Evolutionary conservation across 2,888 invertebrate genomes (phyloP).

Genomic region (Leptogaster cylindrica): DNA sequence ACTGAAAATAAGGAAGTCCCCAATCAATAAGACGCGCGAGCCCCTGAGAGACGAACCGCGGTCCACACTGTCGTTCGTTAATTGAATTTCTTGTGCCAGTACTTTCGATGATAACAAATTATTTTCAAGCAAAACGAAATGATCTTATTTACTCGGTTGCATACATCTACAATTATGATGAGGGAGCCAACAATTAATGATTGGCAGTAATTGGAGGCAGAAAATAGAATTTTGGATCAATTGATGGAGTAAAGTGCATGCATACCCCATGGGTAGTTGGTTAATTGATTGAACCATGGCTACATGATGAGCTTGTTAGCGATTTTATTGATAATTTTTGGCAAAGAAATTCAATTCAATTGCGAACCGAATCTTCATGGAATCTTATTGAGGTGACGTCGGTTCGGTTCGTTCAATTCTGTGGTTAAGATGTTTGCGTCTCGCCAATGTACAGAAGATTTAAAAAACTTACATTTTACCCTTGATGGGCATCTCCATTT

Average conservation of each 20-base stretch:
- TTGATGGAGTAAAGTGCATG: conserved; percentile 41
- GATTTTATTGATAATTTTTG: conserved; percentile 38
- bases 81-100: conserved; percentile 19
- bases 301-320: conserved; percentile 40
- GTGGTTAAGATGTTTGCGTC: too few relatives aligned
- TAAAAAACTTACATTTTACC: too few relatives aligned
- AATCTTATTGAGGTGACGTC: too few relatives aligned
- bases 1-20: too few relatives aligned
- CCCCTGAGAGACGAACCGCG: too few relatives aligned
- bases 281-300: conserved; percentile 39
- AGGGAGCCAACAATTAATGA: conserved; percentile 45
- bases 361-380: conserved; percentile 11
- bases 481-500: too few relatives aligned
- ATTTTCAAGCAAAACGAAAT: conserved; percentile 31
- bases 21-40: too few relatives aligned
- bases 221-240: conserved; percentile 47
- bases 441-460: too few relatives aligned
- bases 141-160: conserved; percentile 10
- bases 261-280: conserved; percentile 33
- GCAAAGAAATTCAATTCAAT: conserved; percentile 31
- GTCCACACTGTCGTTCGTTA: too few relatives aligned
- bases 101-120: conserved; percentile 6
- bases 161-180: conserved; percentile 40
- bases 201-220: conserved; percentile 47
- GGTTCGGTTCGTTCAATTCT: too few relatives aligned